phyloP scores from a whole-genome alignment of 2,797 vertebrate species.

The Syndactyla subalaris region DNA sequence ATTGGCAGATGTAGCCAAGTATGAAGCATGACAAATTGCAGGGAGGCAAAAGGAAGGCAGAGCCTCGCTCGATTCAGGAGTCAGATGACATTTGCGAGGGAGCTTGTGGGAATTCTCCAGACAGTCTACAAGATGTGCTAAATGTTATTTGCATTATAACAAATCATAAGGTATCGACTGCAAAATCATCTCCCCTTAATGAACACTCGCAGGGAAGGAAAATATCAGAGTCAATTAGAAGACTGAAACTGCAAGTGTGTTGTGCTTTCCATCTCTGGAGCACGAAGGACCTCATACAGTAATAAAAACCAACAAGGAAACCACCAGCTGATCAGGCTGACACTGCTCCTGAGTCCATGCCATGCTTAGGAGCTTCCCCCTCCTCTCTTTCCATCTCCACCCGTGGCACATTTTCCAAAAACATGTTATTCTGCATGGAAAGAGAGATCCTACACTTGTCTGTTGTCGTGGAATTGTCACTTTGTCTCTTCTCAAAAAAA shows the following conservation, averaged over 20 bases:
- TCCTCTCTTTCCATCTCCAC: background rate
- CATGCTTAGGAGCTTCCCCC: background rate
- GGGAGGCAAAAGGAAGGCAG: constrained; percentile 53
- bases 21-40: constrained; percentile 71
- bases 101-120: constrained; percentile 66
- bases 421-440: background rate
- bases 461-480: background rate
- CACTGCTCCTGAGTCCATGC: background rate
- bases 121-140: constrained; percentile 54
- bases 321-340: background rate
- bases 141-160: constrained; percentile 54
- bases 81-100: constrained; percentile 64
- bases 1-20: constrained; percentile 63
- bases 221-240: constrained; percentile 25
- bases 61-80: constrained; percentile 9
- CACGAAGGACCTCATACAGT: background rate
- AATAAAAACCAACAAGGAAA: background rate
- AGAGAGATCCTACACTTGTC: background rate
- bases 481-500: background rate
- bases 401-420: background rate
- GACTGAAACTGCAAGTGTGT: background rate
- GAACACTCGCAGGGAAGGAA: background rate
- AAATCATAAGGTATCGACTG: constrained; percentile 32
- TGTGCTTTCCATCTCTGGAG: background rate
- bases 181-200: constrained; percentile 58